These are phyloP conservation scores for Clarias fuscus DNA, from an alignment of 2,797 vertebrate genomes.

Conservation along the genomic window DNA sequence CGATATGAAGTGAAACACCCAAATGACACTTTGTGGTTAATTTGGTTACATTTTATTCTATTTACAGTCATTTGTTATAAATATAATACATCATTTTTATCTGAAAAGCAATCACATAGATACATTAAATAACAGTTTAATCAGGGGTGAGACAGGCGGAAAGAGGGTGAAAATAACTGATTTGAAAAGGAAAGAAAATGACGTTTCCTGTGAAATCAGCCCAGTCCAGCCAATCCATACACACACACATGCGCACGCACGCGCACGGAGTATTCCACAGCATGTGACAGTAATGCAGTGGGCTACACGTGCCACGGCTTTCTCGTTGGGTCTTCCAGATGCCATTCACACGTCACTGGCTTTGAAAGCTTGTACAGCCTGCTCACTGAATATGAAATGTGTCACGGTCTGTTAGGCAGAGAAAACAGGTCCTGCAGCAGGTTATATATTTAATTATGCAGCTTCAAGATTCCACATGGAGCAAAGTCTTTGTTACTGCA, in stretches of 20 bases:
- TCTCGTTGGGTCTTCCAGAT: background rate
- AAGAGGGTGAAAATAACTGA: conserved; percentile 71
- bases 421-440: conserved; percentile 27
- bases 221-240: conserved; percentile 2
- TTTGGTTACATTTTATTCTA: conserved; percentile 91
- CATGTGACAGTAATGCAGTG: background rate
- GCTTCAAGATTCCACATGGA: conserved; percentile 41
- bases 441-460: conserved; percentile 26
- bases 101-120: conserved; percentile 86
- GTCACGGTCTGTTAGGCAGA: conserved; percentile 8
- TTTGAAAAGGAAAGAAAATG: conserved; percentile 62
- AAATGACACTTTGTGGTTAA: conserved; percentile 61
- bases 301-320: conserved; percentile 15
- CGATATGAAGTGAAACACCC: background rate
- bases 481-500: conserved; percentile 33
- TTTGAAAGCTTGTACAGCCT: conserved; percentile 3
- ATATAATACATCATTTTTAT: conserved; percentile 91
- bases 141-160: conserved; percentile 72
- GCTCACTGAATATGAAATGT: conserved; percentile 14
- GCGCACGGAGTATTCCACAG: conserved; percentile 22
- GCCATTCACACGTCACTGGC: conserved; percentile 1
- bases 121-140: conserved; percentile 84
- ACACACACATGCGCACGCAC: conserved; percentile 17
- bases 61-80: conserved; percentile 98
- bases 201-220: conserved; percentile 66